Base-by-base conservation (phyloP, 1,140 invertebrate species). In the Nephila pilipes region DNA sequence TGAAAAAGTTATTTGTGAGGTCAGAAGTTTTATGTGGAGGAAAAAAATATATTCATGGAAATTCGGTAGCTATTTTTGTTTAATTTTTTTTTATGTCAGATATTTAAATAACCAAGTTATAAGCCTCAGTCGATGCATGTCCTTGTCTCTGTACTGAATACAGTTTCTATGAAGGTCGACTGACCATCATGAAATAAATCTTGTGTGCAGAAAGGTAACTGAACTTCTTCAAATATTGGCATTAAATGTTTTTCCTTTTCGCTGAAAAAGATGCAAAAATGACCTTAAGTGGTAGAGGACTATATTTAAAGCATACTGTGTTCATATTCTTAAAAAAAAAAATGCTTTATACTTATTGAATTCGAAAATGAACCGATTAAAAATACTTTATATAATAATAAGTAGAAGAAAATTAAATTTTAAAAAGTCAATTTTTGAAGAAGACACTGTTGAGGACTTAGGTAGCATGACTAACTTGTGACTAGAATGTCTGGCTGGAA, bases 1-100 rank as follows among this genome's bases (percentile, higher is more conserved):
- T 55, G 80, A 85, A 85, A 85, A 58, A 85, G 83, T 54, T 85
- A 36, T 85, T 60, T 25, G 54, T 29, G n/a, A 85, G 83, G 46
- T 60, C 32, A 85, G 20, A 12, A 36, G 54, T 54, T 58, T 36
- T 75, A 75, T 75, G 65, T 75, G 65, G 65, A 32, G 29, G 29
- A 75, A 75, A 36, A 32, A 75, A 29, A 75, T 32, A 32, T 75
- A 75, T 75, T 75, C 65, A 75, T 75, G 29, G 65, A 75, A 75
- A 75, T 75, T 20, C 65, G 14, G 65, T 36, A 60, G 83, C 36
- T 55, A 18, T 81, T 81, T 81, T 38, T 20, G 80, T 81, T 81
- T 81, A 54, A 81, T 81, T 81, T 81, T 81, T n/a, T n/a, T 81
- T 46, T 12, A 54, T 54, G 22, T 18, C 22, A n/a, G 80, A 38